These are phyloP conservation scores for Bolborhynchus lineola DNA, from an alignment of 2,113 vertebrate genomes.

Conservation along the genomic window DNA sequence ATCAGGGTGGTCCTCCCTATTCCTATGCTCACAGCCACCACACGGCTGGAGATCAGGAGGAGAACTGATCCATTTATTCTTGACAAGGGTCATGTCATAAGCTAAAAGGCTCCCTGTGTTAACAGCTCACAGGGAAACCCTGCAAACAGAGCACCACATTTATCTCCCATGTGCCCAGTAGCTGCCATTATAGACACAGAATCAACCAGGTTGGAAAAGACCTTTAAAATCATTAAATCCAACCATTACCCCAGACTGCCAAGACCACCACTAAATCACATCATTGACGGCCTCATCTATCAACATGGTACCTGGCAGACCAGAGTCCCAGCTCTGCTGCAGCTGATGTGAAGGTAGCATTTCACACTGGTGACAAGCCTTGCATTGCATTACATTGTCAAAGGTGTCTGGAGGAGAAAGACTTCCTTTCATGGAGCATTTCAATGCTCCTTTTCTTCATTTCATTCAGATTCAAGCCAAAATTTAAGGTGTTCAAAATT, in stretches of 20 bases:
- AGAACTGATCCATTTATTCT: background rate
- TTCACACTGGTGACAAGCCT: accelerated
- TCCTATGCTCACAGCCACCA: background rate
- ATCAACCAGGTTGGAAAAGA: background rate
- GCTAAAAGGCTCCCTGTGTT: background rate
- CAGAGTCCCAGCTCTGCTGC: background rate
- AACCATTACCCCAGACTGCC: background rate
- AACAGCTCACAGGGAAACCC: background rate
- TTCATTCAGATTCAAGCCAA: background rate
- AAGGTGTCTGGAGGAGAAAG: background rate
- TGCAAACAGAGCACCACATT: accelerated
- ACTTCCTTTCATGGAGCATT: background rate
- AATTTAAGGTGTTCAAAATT: background rate
- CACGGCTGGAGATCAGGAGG: background rate
- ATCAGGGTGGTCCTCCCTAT: accelerated
- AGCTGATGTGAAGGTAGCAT: background rate
- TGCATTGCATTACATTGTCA: accelerated
- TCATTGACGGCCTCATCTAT: background rate
- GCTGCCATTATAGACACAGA: background rate
- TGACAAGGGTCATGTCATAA: accelerated
- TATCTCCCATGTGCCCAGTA: background rate
- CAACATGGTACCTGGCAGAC: background rate
- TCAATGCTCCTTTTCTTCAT: background rate
- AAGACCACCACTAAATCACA: background rate
- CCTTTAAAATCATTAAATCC: background rate